Percentiles rank a stretch among this genome's conserved stretches.
Conservation (phyloP, 2,888 invertebrate genomes). For the Hoplodrina blanda region DNA sequence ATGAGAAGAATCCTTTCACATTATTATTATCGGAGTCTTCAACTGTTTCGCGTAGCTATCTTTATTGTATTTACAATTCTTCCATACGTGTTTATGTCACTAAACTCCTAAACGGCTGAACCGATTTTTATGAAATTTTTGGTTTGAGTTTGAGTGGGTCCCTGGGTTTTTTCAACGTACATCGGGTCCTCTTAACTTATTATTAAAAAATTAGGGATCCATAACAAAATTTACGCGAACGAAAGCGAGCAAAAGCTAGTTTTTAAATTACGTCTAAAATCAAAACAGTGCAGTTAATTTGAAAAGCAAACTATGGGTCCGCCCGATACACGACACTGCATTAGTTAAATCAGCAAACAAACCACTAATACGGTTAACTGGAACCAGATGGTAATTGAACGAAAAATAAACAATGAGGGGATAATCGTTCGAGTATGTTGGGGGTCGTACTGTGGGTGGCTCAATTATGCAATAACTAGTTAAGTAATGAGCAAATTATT, state of each 20-base stretch:
- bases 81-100: too few species aligned
- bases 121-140: too few species aligned
- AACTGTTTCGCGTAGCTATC: too few species aligned
- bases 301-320: slow-evolving; percentile 33
- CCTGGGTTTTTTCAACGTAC: too few species aligned
- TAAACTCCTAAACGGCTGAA: too few species aligned
- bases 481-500: slow-evolving; percentile 79
- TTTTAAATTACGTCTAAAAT: slow-evolving; percentile 8
- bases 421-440: slow-evolving; percentile 78
- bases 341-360: slow-evolving; percentile 75
- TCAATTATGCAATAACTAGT: slow-evolving; percentile 86
- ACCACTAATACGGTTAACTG: slow-evolving; percentile 72
- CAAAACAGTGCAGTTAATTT: slow-evolving; percentile 32
- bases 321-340: slow-evolving; percentile 55
- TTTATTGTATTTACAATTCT: too few species aligned
- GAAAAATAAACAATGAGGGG: slow-evolving; percentile 85
- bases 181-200: too few species aligned
- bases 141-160: too few species aligned
- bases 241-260: background rate
- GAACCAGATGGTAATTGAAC: slow-evolving; percentile 83
- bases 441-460: slow-evolving; percentile 86
- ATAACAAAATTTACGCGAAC: too few species aligned
- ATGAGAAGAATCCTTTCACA: too few species aligned
- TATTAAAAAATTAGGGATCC: too few species aligned
- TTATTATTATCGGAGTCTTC: too few species aligned